These are phyloP conservation scores for Volucella zonaria DNA, from an alignment of 2,888 invertebrate species.

Conservation along the genomic window DNA sequence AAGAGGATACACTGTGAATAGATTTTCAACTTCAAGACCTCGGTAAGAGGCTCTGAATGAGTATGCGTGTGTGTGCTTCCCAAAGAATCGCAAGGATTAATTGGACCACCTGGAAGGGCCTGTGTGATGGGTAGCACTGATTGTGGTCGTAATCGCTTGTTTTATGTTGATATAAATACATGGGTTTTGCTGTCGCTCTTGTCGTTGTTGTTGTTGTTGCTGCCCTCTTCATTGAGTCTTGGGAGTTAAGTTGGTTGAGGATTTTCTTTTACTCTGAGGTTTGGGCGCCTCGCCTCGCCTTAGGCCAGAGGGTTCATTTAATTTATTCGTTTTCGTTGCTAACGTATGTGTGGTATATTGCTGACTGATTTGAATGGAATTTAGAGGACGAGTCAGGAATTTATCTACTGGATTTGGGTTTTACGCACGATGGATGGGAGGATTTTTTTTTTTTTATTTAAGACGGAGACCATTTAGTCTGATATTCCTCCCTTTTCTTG, in stretches of 20 bases:
- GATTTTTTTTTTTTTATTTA: too few relatives aligned
- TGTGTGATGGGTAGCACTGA: constrained; percentile 73
- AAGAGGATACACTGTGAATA: background rate
- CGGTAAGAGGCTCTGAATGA: background rate
- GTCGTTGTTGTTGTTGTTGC: constrained; percentile 48
- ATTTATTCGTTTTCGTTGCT: constrained; percentile 14
- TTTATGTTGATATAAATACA: constrained; percentile 71
- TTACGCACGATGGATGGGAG: too few relatives aligned
- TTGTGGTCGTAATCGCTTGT: constrained; percentile 73
- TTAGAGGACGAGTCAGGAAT: background rate
- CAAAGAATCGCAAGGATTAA: constrained; percentile 72
- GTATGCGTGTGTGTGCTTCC: constrained; percentile 41
- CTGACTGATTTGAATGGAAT: background rate
- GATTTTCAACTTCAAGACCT: constrained; percentile 26
- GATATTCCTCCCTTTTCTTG: too few relatives aligned
- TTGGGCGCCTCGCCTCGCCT: constrained; percentile 50
- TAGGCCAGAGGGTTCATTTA: constrained; percentile 17
- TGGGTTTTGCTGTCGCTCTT: constrained; percentile 51
- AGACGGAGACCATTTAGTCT: too few relatives aligned
- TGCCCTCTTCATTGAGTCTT: constrained; percentile 8
- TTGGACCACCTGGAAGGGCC: constrained; percentile 73
- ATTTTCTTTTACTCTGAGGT: constrained; percentile 29
- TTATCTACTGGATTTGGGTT: too few relatives aligned
- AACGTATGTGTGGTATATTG: constrained; percentile 3
- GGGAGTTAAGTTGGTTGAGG: constrained; percentile 24